Base-by-base conservation (phyloP, 2,113 vertebrate genomes). In the Paraplagusia blochii region DNA sequence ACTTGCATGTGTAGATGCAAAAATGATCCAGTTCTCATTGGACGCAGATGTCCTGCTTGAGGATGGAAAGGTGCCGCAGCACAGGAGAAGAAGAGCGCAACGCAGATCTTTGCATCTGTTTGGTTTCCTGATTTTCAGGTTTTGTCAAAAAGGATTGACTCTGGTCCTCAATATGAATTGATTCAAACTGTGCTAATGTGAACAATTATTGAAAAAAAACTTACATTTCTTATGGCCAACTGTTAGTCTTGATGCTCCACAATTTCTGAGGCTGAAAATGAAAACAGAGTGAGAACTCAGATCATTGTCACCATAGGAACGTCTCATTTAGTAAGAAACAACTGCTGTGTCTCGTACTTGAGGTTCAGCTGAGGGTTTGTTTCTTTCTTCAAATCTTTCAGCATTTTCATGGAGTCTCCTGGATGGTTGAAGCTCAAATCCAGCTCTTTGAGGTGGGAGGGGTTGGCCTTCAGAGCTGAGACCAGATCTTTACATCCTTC, bases 371-470 rank as follows among this genome's bases (percentile, higher is more conserved):
- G n/a, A 8, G 3, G 8, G 14, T 17, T 9, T 16, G 49, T n/a
- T 16, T 51, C 34, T 15, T 12, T 9, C 49, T 16, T 14, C 1
- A 51, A 19, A 36, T 14, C 15, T 4, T 5, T 9, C 33, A 51
- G 49, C 33, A 7, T 7, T 8, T 8, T 13, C 10, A 13, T 22
- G 1, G 29, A 50, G 14, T 36, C 14, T 17, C 34, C 49, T 11
- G 34, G 49, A 17, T 51, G 49, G 17, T 51, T 51, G 33, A 9
- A 51, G 33, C 49, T 51, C 49, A 51, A 34, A 33, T 51, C 49
- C 33, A 51, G 33, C 49, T 51, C 49, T 17, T 15, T 51, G 9
- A 51, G 49, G 33, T 12, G 15, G 33, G 34, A 51, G n/a, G 14
- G 49, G n/a, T 17, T 17, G 34, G 15, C 16, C 49, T 13, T 51